Percentiles rank a stretch among this genome's conserved stretches.
phyloP scores from a whole-genome alignment of 2,797 vertebrate genomes.

The Gambelia wislizenii region DNA sequence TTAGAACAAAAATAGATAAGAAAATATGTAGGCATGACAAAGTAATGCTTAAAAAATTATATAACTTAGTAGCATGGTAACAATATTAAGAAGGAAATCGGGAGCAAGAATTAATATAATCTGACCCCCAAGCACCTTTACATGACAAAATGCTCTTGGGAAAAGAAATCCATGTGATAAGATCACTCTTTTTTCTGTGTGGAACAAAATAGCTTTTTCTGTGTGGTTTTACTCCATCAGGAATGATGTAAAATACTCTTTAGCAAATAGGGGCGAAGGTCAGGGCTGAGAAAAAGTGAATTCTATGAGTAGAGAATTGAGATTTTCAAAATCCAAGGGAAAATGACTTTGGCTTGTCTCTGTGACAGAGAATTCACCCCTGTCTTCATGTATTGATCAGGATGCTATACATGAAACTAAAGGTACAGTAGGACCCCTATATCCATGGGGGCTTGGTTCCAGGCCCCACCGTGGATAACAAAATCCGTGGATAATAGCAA shows the following conservation, averaged over 20 bases:
- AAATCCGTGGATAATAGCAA: too few relatives aligned
- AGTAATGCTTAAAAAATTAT: neutral
- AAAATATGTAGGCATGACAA: neutral
- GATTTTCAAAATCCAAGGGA: neutral
- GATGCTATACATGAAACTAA: neutral
- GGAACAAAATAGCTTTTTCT: neutral
- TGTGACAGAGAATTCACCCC: neutral
- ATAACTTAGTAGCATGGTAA: neutral
- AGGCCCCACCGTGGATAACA: too few relatives aligned
- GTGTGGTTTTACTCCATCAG: neutral
- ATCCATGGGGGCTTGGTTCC: too few relatives aligned
- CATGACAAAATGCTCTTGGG: neutral
- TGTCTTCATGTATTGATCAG: neutral
- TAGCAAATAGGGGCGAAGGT: neutral
- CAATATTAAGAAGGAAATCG: neutral
- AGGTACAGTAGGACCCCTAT: too few relatives aligned
- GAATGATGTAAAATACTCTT: neutral
- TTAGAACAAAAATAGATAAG: slow-evolving; percentile 32
- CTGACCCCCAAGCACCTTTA: too few relatives aligned
- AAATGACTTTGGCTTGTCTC: neutral
- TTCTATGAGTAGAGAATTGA: neutral
- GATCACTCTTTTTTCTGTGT: neutral
- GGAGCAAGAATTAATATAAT: neutral
- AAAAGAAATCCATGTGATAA: neutral
- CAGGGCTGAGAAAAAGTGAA: neutral